Conservation (phyloP, 1,140 invertebrate genomes). For the Temnothorax longispinosus region DNA sequence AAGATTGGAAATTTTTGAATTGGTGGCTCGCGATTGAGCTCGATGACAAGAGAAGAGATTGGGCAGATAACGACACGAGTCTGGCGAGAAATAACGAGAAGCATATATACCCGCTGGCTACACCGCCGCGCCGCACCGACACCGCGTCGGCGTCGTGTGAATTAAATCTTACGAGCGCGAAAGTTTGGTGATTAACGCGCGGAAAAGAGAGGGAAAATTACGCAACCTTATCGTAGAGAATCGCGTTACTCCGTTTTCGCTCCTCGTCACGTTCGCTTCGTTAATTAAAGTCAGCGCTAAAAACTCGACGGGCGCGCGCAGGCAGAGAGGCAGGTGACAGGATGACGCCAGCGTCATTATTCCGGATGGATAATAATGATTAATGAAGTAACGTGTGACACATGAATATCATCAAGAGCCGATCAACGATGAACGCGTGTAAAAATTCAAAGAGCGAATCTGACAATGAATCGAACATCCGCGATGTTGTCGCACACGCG, state of each 20-base stretch:
- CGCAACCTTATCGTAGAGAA: constrained; percentile 1
- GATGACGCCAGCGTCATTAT: not conserved
- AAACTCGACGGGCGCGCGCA: not conserved
- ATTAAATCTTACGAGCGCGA: constrained; percentile 44
- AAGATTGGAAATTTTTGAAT: not conserved
- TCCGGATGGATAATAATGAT: not conserved
- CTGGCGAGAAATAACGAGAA: not conserved
- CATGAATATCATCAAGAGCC: not conserved
- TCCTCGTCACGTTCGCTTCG: not conserved
- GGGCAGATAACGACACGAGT: no score
- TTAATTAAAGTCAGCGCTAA: not conserved
- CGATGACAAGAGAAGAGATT: no score
- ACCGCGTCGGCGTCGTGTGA: not conserved
- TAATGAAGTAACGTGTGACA: not conserved
- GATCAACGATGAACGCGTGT: no score
- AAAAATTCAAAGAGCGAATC: not conserved
- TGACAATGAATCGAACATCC: not conserved
- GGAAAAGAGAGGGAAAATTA: constrained; percentile 1
- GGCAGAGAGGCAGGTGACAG: not conserved
- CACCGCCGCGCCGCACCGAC: no score
- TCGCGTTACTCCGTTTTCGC: constrained; percentile 3
- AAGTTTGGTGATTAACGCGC: constrained; percentile 21
- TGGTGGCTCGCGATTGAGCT: not conserved
- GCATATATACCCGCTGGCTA: no score
- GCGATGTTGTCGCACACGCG: not conserved